Evolutionary conservation across 2,797 vertebrate genomes (phyloP).

Genomic region (Danio choprae): DNA sequence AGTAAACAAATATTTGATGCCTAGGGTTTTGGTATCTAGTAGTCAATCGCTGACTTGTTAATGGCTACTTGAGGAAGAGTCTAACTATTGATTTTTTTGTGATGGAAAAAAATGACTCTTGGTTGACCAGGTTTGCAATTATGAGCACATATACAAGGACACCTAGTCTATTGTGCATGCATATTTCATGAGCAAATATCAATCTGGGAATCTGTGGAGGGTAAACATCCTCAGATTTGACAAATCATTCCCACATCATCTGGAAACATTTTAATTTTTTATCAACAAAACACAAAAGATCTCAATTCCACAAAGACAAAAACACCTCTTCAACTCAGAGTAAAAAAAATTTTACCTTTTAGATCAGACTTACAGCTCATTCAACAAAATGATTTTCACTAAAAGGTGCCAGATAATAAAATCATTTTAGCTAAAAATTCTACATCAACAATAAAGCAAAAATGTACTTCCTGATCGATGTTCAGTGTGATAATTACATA

Average conservation of each 20-base stretch:
- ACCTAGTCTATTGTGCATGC: background rate
- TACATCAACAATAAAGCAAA: background rate
- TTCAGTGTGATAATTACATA: constrained; percentile 1
- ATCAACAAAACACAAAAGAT: background rate
- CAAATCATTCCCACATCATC: background rate
- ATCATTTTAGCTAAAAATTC: constrained; percentile 20
- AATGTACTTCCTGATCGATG: constrained; percentile 8
- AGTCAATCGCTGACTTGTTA: background rate
- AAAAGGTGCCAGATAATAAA: background rate
- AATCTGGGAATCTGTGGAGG: background rate
- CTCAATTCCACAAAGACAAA: background rate
- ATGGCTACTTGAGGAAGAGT: background rate
- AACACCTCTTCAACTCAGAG: background rate
- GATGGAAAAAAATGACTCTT: background rate
- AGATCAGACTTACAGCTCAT: background rate
- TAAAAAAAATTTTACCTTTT: constrained; percentile 7
- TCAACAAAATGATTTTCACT: background rate
- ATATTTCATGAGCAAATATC: constrained; percentile 2
- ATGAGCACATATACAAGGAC: background rate
- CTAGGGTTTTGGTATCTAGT: background rate
- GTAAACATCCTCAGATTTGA: background rate
- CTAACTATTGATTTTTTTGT: background rate
- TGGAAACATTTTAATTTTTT: background rate
- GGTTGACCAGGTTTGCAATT: background rate
- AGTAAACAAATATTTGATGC: background rate